Evolutionary conservation across 1,140 invertebrate genomes (phyloP).

Genomic region (Diploscapter pachys): DNA sequence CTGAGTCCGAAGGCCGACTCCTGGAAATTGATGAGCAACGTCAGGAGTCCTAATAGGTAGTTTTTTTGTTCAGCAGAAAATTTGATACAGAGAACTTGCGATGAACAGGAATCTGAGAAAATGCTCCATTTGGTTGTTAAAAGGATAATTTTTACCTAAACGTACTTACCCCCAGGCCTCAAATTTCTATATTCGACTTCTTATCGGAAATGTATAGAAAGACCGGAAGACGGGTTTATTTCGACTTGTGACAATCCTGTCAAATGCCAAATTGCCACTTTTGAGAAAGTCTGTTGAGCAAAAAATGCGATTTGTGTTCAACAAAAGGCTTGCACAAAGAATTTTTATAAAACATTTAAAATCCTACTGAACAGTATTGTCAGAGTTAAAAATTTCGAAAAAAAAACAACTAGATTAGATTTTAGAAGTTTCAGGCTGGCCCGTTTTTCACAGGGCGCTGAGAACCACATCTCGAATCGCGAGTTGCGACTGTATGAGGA

Average conservation of each 20-base stretch:
- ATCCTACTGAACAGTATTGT: no score
- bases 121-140: neutral
- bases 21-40: conserved; percentile 75
- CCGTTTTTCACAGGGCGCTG: conserved; percentile 31
- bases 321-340: no score
- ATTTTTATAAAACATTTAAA: no score
- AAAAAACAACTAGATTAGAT: neutral
- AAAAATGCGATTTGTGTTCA: no score
- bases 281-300: no score
- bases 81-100: neutral
- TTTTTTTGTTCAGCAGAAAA: neutral
- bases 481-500: no score
- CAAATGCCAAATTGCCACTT: no score
- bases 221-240: no score
- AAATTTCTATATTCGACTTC: neutral
- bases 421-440: conserved; percentile 24
- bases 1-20: conserved; percentile 81
- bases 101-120: neutral
- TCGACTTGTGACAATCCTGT: no score
- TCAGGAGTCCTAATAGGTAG: conserved; percentile 73
- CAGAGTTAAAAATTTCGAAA: neutral
- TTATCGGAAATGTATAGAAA: neutral
- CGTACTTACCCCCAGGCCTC: neutral
- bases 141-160: neutral
- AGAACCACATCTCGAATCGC: conserved; percentile 16